Evolutionary conservation across 2,113 vertebrate genomes (phyloP).

Genomic region (Petrocephalus microphthalmus): DNA sequence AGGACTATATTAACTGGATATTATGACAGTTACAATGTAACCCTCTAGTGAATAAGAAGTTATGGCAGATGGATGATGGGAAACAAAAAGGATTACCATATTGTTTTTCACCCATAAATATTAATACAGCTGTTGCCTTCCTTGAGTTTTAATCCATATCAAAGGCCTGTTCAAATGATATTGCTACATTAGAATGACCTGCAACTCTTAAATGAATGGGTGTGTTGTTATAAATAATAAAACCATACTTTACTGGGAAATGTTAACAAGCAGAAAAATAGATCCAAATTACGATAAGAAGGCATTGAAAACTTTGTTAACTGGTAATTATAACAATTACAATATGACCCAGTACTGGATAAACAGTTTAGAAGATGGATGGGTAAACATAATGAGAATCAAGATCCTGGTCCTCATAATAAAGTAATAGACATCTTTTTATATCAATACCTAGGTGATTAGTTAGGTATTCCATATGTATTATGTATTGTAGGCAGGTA

Average conservation of each 20-base stretch:
- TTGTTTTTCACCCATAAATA: background rate
- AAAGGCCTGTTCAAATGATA: background rate
- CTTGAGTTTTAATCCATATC: background rate
- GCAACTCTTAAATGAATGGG: background rate
- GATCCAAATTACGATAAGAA: no score
- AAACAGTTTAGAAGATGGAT: background rate
- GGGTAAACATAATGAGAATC: background rate
- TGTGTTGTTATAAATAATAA: background rate
- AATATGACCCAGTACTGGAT: background rate
- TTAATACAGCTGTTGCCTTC: background rate
- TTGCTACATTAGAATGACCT: background rate
- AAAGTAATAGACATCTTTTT: background rate
- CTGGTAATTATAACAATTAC: background rate
- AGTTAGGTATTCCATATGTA: background rate
- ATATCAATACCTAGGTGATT: background rate
- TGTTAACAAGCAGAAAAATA: background rate
- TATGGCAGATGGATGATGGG: background rate
- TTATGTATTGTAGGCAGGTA: background rate
- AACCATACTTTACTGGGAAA: background rate
- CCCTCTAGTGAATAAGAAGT: background rate
- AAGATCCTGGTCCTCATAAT: background rate
- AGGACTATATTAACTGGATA: background rate
- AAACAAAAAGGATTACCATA: background rate
- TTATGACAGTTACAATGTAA: background rate
- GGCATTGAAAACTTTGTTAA: no score